Percentiles rank a stretch among this genome's conserved stretches.
Conservation (phyloP, 2,888 invertebrate genomes). For the Dichetophora obliterata region DNA sequence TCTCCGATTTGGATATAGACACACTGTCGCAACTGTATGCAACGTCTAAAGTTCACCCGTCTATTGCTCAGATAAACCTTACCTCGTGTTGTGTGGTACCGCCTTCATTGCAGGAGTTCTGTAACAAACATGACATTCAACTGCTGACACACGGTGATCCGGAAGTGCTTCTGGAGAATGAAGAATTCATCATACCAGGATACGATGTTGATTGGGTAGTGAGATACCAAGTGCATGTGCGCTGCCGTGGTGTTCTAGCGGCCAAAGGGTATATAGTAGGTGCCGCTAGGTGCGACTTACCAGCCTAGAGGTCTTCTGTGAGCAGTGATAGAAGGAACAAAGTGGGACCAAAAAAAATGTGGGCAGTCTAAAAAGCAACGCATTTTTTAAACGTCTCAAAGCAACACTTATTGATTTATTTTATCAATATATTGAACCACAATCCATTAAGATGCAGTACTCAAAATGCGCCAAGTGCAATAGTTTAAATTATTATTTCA, state of each 20-base stretch:
- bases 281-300: slow-evolving; percentile 53
- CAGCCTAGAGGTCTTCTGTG: too few species aligned
- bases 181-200: slow-evolving; percentile 73
- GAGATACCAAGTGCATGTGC: slow-evolving; percentile 90
- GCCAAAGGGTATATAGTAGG: slow-evolving; percentile 88
- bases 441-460: background rate
- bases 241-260: slow-evolving; percentile 90
- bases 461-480: slow-evolving; percentile 23
- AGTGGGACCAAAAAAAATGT: background rate
- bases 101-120: slow-evolving; percentile 88
- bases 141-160: slow-evolving; percentile 96
- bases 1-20: slow-evolving; percentile 90
- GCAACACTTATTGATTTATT: slow-evolving; percentile 1
- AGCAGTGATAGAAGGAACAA: background rate
- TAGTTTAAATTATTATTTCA: slow-evolving; percentile 3
- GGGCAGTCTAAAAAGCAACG: background rate
- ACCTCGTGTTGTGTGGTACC: slow-evolving; percentile 95
- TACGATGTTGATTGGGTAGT: slow-evolving; percentile 81
- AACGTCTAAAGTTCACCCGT: slow-evolving; percentile 84
- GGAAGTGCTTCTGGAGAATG: slow-evolving; percentile 71
- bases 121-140: slow-evolving; percentile 91
- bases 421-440: background rate
- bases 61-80: slow-evolving; percentile 92
- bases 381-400: background rate
- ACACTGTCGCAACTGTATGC: slow-evolving; percentile 82